Base-by-base conservation (phyloP, 2,888 invertebrate genomes). In the Drosophila nr. medialis region DNA sequence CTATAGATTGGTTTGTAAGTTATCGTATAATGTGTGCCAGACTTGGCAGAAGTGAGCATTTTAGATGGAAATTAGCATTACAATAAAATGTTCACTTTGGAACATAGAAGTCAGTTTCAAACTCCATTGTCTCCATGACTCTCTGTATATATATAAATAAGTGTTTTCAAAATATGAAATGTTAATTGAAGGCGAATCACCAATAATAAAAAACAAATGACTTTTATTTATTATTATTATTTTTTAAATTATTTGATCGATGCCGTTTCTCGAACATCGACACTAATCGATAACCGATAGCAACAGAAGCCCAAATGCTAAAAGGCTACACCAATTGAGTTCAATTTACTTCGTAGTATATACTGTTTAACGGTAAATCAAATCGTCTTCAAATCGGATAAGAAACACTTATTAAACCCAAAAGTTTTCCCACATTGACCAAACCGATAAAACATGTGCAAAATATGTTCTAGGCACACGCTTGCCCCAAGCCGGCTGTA, bases 241-340 rank as follows among this genome's bases (percentile, higher is more conserved):
- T 38, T 18, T 38, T 8, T n/a, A 1, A n/a, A 21, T 13, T 13
- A 42, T 42, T 21, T 0, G 11, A 11, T 40, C 10, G 10, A 7
- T 18, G 0, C 15, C 15, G 5, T n/a, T 5, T n/a, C 40, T n/a
- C 42, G 6, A 6, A 6, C 5, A 42, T 42, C 11, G 0, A 6
- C 1, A n/a, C n/a, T n/a, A 11, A n/a, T 42, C n/a, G 42, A n/a
- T 42, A n/a, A 11, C 5, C n/a, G n/a, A 42, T 40, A n/a, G 1
- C n/a, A n/a, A 2, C 1, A 40, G 0, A n/a, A 1, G 0, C 4
- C 4, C 2, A 10, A 40, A 1, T 40, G 1, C 5, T 40, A n/a
- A 11, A 5, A 4, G 10, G 1, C 40, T 10, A 4, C 10, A 40
- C 10, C 0, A 40, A 40, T 11, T 6, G n/a, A 42, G 6, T 2